Evolutionary conservation across 35 echinoderm and acorn worm genomes (phyloP).

Genomic region (Chiridota heheva): DNA sequence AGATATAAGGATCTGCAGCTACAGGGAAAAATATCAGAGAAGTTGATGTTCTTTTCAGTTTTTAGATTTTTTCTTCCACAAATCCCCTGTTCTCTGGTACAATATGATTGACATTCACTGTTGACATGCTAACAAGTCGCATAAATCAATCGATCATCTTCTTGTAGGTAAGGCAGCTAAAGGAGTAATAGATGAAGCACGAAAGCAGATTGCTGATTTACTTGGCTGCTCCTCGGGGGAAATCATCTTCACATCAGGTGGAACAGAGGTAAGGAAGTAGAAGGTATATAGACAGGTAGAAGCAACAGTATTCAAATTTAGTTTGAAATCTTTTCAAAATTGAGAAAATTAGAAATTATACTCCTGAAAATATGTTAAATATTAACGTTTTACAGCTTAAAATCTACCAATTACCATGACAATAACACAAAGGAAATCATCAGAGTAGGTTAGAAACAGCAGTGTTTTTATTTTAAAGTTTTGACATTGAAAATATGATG

Average conservation of each 20-base stretch:
- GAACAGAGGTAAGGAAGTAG: constrained; percentile 83
- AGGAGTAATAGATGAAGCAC: constrained; percentile 49
- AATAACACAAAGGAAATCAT: no score
- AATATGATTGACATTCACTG: not conserved
- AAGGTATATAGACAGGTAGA: no score
- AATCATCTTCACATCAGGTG: constrained; percentile 85
- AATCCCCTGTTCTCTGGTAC: not conserved
- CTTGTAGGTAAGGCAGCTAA: constrained; percentile 63
- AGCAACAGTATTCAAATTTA: no score
- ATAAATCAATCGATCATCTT: not conserved
- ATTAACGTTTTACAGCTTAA: no score
- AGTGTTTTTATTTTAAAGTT: no score
- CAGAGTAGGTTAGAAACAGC: no score
- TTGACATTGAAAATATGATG: no score
- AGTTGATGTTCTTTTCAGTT: not conserved
- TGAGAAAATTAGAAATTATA: no score
- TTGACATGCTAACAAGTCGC: no score
- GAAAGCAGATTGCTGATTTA: constrained; percentile 47
- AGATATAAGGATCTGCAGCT: not conserved
- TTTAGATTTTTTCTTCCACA: not conserved
- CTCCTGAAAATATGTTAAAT: no score
- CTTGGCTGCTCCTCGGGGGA: constrained; percentile 36
- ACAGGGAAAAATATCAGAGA: not conserved
- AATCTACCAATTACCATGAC: no score
- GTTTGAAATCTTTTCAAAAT: no score